Conservation (phyloP, 1,140 invertebrate genomes). For the Caenorhabditis remanei region DNA sequence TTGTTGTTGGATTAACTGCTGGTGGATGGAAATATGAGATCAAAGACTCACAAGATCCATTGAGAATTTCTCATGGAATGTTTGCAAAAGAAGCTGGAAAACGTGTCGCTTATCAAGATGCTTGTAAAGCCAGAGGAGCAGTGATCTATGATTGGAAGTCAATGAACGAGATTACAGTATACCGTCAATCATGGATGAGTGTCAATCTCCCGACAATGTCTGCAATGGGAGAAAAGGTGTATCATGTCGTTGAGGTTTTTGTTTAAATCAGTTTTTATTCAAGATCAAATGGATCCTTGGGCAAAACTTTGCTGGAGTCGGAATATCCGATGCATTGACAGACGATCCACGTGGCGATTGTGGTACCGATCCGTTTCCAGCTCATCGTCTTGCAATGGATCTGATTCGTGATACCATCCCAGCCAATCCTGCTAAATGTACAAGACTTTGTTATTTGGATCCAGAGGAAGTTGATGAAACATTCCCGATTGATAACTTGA, state of each 20-base stretch:
- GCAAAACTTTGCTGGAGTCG: constrained; percentile 29
- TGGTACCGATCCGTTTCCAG: constrained; percentile 21
- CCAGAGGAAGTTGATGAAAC: constrained; percentile 24
- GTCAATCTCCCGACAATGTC: constrained; percentile 22
- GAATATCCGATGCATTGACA: neutral
- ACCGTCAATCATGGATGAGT: constrained; percentile 35
- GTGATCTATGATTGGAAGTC: constrained; percentile 14
- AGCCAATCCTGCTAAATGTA: constrained; percentile 9
- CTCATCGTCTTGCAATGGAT: neutral
- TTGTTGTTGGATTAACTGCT: constrained; percentile 24
- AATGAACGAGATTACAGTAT: constrained; percentile 35
- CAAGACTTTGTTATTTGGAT: constrained; percentile 37
- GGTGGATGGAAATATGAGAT: constrained; percentile 39
- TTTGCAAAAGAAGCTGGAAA: neutral
- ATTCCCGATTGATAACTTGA: constrained; percentile 32
- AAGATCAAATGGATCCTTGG: constrained; percentile 36
- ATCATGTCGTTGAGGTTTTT: neutral
- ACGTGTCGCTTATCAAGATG: constrained; percentile 9
- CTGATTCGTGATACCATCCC: constrained; percentile 41
- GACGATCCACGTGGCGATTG: constrained; percentile 28
- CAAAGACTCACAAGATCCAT: constrained; percentile 29
- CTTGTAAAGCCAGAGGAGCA: constrained; percentile 37
- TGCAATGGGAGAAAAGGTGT: constrained; percentile 33
- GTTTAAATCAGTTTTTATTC: neutral
- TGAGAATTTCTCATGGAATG: constrained; percentile 4